A percentile compares a stretch with the other conserved stretches of the same genome.
These are phyloP conservation scores for Sebastes elongatus DNA, from an alignment of 2,797 vertebrate species.

Conservation along the genomic window DNA sequence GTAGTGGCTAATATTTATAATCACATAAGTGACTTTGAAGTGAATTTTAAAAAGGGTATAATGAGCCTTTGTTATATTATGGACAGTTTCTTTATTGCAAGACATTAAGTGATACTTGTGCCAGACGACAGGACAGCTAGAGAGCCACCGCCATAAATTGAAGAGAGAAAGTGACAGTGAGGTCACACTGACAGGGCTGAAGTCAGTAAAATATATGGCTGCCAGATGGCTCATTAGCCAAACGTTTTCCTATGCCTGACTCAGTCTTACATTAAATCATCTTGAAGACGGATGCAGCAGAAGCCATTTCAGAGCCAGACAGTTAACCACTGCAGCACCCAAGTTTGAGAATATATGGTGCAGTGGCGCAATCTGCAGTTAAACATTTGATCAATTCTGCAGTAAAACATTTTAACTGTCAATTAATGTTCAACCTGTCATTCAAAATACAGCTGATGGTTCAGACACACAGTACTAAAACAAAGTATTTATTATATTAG, in stretches of 20 bases:
- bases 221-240: conserved; percentile 43
- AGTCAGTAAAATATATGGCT: conserved; percentile 5
- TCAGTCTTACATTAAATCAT: conserved; percentile 46
- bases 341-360: neutral
- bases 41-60: neutral
- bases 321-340: neutral
- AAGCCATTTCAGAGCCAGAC: neutral
- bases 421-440: neutral
- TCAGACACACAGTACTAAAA: neutral
- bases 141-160: conserved; percentile 17
- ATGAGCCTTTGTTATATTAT: neutral
- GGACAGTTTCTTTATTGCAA: neutral
- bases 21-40: neutral
- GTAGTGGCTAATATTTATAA: neutral
- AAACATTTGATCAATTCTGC: neutral
- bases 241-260: conserved; percentile 28
- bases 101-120: neutral
- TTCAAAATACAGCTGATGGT: neutral
- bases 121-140: neutral
- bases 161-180: neutral
- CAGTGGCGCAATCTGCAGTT: neutral
- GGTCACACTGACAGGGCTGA: conserved; percentile 15
- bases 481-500: neutral
- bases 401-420: neutral
- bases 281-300: neutral